Base-by-base conservation (phyloP, 2,888 invertebrate genomes). In the Barypeithes pellucidus region DNA sequence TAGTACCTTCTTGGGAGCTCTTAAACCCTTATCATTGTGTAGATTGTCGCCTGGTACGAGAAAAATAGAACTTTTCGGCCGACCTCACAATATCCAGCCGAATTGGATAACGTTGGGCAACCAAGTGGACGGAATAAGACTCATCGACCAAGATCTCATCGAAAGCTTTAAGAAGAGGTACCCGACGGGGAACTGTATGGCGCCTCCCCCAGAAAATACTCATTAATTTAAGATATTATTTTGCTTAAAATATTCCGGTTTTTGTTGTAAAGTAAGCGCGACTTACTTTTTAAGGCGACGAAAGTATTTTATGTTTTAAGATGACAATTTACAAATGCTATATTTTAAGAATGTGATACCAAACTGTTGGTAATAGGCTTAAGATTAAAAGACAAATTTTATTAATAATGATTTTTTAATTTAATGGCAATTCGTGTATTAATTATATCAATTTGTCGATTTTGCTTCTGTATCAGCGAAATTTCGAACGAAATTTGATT, bases 101-200 rank as follows among this genome's bases (percentile, higher is more conserved):
- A 99, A 99, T 84, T 99, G 98, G 99, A 95, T 95, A 82, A 99
- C 99, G 0, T 87, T 99, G 3, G 99, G 98, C 0, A 99, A 99
- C 88, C 99, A 99, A 87, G 92, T 98, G 62, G 97, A 97, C 82
- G 98, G 98, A 0, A 96, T 98, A 0, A 91, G 96, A 61, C 87
- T 99, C 0, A 93, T 98, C 0, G 98, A 99, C 86, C 95, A 96
- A 0, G 95, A 95, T 72, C 88, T 99, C 9, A 95, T 97, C 67
- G 92, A 93, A 70, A 93, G 94, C 63, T 98, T 97, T 86, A 93
- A 94, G 82, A 94, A 95, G 84, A 89, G 95, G 43, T 99, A 98
- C 85, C 98, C 98, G 0, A 97, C 98, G 84, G 98, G 97, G 16
- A 90, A 91, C 80, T 90, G 89, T 69, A 90, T 90, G 89, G 86